Evolutionary conservation across 1,140 invertebrate species (phyloP), one percentile per base, ranked within the genome.

Genomic region (Drosophila kohkoa): DNA sequence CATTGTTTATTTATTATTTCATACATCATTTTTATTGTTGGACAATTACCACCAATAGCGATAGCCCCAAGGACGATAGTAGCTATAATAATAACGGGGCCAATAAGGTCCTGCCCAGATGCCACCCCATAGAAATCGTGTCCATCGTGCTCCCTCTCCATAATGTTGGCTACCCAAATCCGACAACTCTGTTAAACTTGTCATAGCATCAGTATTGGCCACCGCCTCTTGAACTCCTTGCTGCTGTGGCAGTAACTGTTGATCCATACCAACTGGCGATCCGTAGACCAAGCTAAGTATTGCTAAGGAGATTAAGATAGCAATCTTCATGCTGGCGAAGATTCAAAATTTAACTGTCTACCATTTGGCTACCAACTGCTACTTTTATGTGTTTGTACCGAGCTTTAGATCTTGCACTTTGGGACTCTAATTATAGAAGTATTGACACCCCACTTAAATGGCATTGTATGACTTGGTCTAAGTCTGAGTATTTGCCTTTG

Each of bases 141-240:
- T 46, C 3, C 77, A 20, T 1, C 85, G 68, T 5, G 51, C 52
- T 3, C 59, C 81, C 28, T 64, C 66, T 1, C 35, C 59, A 0
- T 63, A 64, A n/a, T 88, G 75, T n/a, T 64, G 28, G 3, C 10
- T 54, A 28, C 68, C 85, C 45, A 74, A n/a, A 49, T 88, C 75
- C 1, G 73, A 81, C 30, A 73, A 13, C 51, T 89, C 83, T 25
- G 51, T 13, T n/a, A 86, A 15, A 11, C 32, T 64, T 8, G 16
- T 7, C 15, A 38, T 25, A 0, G 52, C 10, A 5, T 68, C 55
- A 2, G 8, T 2, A 10, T 20, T 28, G 16, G n/a, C 0, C 48
- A 55, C 1, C 25, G 16, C 11, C 15, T 30, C 10, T 20, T 54
- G 32, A 2, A 3, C 32, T 28, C 41, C 41, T 43, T 3, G n/a